Evolutionary conservation across 2,113 vertebrate species (phyloP), one percentile per base, ranked within the genome.

Genomic region (Vulpes lagopus): DNA sequence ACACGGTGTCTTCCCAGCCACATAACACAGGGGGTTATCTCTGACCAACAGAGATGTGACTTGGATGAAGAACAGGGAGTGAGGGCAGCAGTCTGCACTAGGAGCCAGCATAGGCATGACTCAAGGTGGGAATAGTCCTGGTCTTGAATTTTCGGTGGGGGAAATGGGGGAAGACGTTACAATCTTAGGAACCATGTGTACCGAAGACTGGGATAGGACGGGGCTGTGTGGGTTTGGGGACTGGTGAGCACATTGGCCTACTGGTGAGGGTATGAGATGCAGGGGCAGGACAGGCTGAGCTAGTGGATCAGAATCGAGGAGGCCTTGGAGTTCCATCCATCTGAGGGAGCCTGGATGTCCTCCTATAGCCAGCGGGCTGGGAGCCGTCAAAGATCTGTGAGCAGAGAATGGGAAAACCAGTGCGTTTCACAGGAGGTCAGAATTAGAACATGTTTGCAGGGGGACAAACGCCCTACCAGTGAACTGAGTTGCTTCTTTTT

Each of bases 261-360:
- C 20, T 0, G 4, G 8, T 0, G 4, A 11, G 43, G 53, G 25
- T 51, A 0, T n/a, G 7, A 79, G 9, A 78, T 32, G n/a, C 17
- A 19, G 55, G n/a, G 19, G 5, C 20, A 59, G 11, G 25, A 43
- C 27, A 74, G 81, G 19, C 38, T 43, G 20, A 71, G 23, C 73
- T 90, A 10, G 9, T 17, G 55, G 17, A 12, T 20, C 27, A 30
- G 3, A 16, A 53, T 14, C 0, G 11, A 73, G 30, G 38, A 64
- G 19, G 5, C 16, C 27, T 57, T 87, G 5, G 71, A 17, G 35
- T 59, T 55, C 32, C n/a, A 43, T 64, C 19, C 3, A n/a, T 8
- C 8, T 3, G 11, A 2, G 30, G 27, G 4, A n/a, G 78, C 11
- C 71, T 53, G 25, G 20, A 16, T 67, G 16, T 7, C 32, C 86